Evolutionary conservation across 2,888 invertebrate species (phyloP), one percentile per base, ranked within the genome.

Genomic region (Euspilapteryx auroguttella): DNA sequence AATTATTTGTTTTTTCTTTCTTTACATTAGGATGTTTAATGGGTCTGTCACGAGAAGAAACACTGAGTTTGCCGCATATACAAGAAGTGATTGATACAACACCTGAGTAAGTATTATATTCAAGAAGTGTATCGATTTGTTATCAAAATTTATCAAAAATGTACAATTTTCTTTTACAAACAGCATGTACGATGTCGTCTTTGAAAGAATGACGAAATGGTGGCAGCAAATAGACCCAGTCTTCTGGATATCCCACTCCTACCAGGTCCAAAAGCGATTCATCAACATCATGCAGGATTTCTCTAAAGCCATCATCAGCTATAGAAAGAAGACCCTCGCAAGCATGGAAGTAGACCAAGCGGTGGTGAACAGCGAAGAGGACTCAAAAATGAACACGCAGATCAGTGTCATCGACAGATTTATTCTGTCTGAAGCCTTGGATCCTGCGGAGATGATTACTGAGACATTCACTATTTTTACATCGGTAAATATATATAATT

Each of bases 401-500:
- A 35, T 69, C 4, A 65, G 66, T 37, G 56, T 64, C 0, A 51
- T 69, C n/a, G 69, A 69, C 25, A 49, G 63, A 28, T 62, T 69
- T 29, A 41, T 68, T 25, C 33, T 69, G 15, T 62, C 64, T 0
- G 38, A 54, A 7, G 55, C 59, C 23, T 34, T 69, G 9, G 36
- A 45, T 30, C 21, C 30, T 1, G 38, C 45, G 0, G 59, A 64
- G 17, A 13, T 68, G 24, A 2, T 47, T 2, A 34, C 43, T 1
- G 68, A 65, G 37, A 65, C 59, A 0, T 62, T 63, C 32, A 68
- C 71, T 2, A 42, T 69, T 32, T 71, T 69, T 36, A 69, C 68
- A 20, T 54, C 68, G 23, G 69, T 69, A 39, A 56, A 59, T 41
- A 25, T 13, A 13, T 27, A 14, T 23, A 1, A 26, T n/a, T n/a